A percentile compares a stretch with the other conserved stretches of the same genome.
Conservation (phyloP, 2,797 vertebrate genomes). For the Xenopus petersii region DNA sequence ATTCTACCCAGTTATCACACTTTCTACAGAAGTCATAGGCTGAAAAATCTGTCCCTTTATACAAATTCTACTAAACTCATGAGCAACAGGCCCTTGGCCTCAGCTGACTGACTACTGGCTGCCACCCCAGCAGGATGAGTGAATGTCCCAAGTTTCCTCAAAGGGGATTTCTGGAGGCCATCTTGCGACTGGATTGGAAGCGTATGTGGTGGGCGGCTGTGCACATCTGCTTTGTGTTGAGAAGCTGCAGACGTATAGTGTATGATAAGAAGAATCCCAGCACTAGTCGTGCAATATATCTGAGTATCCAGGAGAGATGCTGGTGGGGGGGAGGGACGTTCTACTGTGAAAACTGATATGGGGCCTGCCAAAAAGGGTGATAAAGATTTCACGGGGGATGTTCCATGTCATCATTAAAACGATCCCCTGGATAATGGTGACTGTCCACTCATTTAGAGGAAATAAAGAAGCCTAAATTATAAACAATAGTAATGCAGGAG, state of each 20-base stretch:
- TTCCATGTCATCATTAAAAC: no score
- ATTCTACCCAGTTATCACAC: no score
- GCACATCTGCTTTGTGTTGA: conserved; percentile 46
- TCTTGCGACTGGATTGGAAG: conserved; percentile 26
- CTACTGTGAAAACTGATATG: conserved; percentile 22
- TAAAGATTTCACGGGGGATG: not conserved
- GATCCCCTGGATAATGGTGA: no score
- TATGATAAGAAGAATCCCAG: conserved; percentile 38
- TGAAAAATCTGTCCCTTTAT: no score
- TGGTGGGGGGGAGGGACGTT: conserved; percentile 13
- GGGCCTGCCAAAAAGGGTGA: conserved; percentile 20
- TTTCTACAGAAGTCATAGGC: no score
- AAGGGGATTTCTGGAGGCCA: conserved; percentile 18
- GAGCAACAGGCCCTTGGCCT: conserved; percentile 3
- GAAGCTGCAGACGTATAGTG: conserved; percentile 35
- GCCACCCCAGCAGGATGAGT: conserved; percentile 26
- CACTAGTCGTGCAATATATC: conserved; percentile 16
- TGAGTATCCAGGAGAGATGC: conserved; percentile 31
- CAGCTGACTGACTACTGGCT: conserved; percentile 28
- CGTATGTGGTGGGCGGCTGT: conserved; percentile 10
- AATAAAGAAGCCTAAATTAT: no score
- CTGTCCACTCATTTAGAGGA: no score
- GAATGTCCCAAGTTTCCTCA: conserved; percentile 19
- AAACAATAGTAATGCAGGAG: no score
- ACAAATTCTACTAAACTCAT: no score